Percentiles rank a stretch among this genome's conserved stretches.
phyloP scores from a whole-genome alignment of 2,888 invertebrate genomes.

The Linnaemya vulpina region DNA sequence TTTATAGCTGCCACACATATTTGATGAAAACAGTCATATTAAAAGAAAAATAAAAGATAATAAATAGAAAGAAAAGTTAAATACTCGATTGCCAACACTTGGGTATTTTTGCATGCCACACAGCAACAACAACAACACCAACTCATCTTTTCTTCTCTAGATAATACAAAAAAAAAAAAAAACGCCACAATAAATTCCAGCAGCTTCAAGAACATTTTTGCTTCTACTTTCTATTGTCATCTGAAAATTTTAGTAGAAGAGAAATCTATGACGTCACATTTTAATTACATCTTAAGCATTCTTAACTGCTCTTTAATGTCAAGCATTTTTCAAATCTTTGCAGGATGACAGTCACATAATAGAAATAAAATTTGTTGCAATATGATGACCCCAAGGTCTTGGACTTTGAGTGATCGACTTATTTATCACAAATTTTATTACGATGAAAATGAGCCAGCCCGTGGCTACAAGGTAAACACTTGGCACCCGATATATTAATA shows the following conservation, averaged over 20 bases:
- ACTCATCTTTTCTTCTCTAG: conserved; percentile 14
- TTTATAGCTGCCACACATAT: conserved; percentile 57
- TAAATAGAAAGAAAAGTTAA: neutral
- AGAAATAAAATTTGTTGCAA: no score
- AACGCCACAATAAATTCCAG: conserved; percentile 39
- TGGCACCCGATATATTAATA: no score
- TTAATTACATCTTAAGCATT: no score
- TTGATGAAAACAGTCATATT: conserved; percentile 52
- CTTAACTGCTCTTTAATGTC: no score
- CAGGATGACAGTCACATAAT: no score
- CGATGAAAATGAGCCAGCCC: no score
- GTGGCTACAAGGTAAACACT: no score
- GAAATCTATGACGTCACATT: neutral
- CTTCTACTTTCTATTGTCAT: neutral
- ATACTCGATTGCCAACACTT: conserved; percentile 35
- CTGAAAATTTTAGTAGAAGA: neutral
- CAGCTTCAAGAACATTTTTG: neutral
- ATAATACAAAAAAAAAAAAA: conserved; percentile 7
- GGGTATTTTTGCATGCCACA: conserved; percentile 17
- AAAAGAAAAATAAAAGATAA: conserved; percentile 28
- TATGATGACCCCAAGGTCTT: no score
- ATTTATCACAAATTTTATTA: no score
- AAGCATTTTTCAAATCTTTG: no score
- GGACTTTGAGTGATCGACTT: no score
- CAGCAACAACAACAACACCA: conserved; percentile 26